Evolutionary conservation across 64 coral and sea anemone species (phyloP).

Genomic region (Catalaphyllia jardinei): DNA sequence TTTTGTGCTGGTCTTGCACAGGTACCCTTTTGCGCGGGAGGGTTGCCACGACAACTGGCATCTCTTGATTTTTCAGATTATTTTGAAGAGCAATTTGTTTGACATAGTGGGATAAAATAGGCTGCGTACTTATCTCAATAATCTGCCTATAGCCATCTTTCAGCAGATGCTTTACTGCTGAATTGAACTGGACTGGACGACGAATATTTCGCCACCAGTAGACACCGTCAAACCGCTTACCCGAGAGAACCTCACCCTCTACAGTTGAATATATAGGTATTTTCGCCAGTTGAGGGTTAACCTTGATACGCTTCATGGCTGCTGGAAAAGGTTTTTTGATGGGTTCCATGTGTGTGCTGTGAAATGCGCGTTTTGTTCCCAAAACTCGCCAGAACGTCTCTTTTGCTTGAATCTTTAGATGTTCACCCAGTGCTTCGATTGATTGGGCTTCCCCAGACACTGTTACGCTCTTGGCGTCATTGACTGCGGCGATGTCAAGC

Average conservation of each 20-base stretch:
- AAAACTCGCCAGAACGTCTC: slow-evolving; percentile 58
- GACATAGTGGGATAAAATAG: slow-evolving; percentile 55
- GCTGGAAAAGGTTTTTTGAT: slow-evolving; percentile 49
- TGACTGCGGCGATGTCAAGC: slow-evolving; percentile 56
- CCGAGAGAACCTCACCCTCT: slow-evolving; percentile 31
- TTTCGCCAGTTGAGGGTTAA: slow-evolving; percentile 34
- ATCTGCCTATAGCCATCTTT: slow-evolving; percentile 61
- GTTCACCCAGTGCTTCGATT: slow-evolving; percentile 43
- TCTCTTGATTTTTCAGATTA: background rate
- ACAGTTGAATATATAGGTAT: slow-evolving; percentile 64
- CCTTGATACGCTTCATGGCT: background rate
- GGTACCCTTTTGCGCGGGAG: slow-evolving; percentile 44
- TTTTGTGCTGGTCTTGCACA: slow-evolving; percentile 51
- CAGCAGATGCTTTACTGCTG: slow-evolving; percentile 40
- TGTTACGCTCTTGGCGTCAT: slow-evolving; percentile 59
- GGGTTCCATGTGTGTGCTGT: slow-evolving; percentile 64
- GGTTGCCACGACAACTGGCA: slow-evolving; percentile 42
- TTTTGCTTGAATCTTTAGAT: slow-evolving; percentile 19
- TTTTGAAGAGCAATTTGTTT: slow-evolving; percentile 57
- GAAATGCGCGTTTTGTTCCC: slow-evolving; percentile 72
- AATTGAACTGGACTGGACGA: slow-evolving; percentile 53
- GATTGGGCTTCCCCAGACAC: slow-evolving; percentile 66
- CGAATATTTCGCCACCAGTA: slow-evolving; percentile 90
- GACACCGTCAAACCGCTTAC: background rate
- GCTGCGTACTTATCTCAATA: slow-evolving; percentile 70